Evolutionary conservation across 2,888 invertebrate species (phyloP), one percentile per base, ranked within the genome.

Genomic region (Baccha elongata): DNA sequence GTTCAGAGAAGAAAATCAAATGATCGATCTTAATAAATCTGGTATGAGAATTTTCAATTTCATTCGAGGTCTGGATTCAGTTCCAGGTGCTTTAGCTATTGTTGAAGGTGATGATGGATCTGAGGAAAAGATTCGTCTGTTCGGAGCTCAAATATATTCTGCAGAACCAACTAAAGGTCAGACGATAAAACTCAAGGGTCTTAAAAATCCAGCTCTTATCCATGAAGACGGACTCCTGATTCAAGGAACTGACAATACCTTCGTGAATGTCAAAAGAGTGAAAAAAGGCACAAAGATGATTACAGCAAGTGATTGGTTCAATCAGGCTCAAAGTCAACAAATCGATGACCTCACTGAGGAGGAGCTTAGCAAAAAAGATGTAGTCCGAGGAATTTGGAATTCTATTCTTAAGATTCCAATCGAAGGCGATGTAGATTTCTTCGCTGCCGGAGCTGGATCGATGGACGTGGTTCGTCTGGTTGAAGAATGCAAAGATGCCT

Each of bases 381-480:
- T 91, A 37, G 91, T 95, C 0, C 91, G 94, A 86, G 91, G 91
- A 10, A 94, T 98, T 62, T 99, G 99, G 99, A 93, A 93, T 81
- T 94, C 95, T 0, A 98, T 99, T 86, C 92, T 99, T 0, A 95
- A 95, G 86, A 91, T 93, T 0, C 94, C 95, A 2, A 93, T 96
- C 5, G 94, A 95, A 8, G 93, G 94, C 7, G 94, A 94, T 2
- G 97, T 97, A 0, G 98, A 99, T 88, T 99, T 99, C 91, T 99
- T 99, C 90, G 94, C 93, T 0, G 94, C 94, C n/a, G 99, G 99
- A 10, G 99, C 97, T n/a, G 97, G 97, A 0, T 98, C 98, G 6
- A 99, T 99, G 97, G 99, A 99, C 89, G 98, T 99, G 1, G 98
- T 98, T 0, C 88, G 91, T 10, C 79, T 99, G 60, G 95, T 99